Evolutionary conservation across 2,888 invertebrate genomes (phyloP).

Genomic region (Meliscaeva auricollis): DNA sequence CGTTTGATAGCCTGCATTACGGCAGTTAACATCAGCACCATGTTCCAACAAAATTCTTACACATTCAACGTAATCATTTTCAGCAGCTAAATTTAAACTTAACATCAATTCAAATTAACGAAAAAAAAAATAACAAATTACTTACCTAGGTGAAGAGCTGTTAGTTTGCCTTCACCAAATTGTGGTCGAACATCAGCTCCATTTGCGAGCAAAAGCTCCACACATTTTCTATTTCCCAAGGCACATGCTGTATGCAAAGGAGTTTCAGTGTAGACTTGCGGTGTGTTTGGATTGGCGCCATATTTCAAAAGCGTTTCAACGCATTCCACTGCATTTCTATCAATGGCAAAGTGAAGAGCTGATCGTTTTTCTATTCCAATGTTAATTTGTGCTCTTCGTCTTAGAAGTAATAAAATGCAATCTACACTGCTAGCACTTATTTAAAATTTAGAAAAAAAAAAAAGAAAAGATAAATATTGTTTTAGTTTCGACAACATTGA

Average conservation of each 20-base stretch:
- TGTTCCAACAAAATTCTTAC: slow-evolving; percentile 89
- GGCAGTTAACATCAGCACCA: slow-evolving; percentile 90
- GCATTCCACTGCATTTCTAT: slow-evolving; percentile 90
- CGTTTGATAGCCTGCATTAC: slow-evolving; percentile 91
- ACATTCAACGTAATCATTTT: slow-evolving; percentile 93
- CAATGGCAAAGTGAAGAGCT: slow-evolving; percentile 93
- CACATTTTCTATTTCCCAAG: slow-evolving; percentile 88
- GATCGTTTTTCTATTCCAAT: slow-evolving; percentile 89
- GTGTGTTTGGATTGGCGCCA: slow-evolving; percentile 93
- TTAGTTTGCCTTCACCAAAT: slow-evolving; percentile 88
- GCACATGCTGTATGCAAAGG: slow-evolving; percentile 93
- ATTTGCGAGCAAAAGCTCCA: slow-evolving; percentile 89
- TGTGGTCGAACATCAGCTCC: slow-evolving; percentile 93
- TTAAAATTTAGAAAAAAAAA: too few species aligned
- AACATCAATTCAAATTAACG: not conserved
- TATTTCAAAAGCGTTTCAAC: slow-evolving; percentile 89
- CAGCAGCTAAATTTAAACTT: slow-evolving; percentile 86
- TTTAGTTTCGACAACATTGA: not conserved
- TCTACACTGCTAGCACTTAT: slow-evolving; percentile 83
- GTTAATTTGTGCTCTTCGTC: slow-evolving; percentile 91
- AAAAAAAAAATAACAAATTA: slow-evolving; percentile 10
- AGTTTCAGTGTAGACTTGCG: slow-evolving; percentile 93
- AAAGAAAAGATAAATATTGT: not conserved
- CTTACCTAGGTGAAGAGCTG: slow-evolving; percentile 91
- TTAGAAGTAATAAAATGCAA: slow-evolving; percentile 87